A percentile compares a stretch with the other conserved stretches of the same genome.
Evolutionary conservation across 2,113 vertebrate species (phyloP).

Genomic region (Platysteira castanea): DNA sequence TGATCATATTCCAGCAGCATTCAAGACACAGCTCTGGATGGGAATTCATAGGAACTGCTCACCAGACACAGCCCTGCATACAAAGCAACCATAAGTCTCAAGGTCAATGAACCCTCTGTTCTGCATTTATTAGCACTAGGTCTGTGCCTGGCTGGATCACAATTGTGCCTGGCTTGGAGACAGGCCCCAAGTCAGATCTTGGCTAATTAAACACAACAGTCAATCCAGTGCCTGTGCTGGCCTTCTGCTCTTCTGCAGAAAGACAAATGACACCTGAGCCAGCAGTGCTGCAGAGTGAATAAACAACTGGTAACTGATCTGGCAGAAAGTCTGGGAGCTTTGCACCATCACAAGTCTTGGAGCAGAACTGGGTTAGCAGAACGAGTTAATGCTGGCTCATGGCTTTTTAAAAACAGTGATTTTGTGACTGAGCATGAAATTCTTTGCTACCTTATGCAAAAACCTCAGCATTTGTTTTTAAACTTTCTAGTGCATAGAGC

Average conservation of each 20-base stretch:
- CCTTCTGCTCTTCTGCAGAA: background rate
- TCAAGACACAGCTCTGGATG: background rate
- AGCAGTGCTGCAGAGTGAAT: background rate
- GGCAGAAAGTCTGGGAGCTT: background rate
- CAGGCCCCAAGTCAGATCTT: background rate
- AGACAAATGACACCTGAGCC: background rate
- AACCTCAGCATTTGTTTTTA: background rate
- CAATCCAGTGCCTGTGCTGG: background rate
- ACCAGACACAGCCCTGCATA: background rate
- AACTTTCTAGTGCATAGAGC: background rate
- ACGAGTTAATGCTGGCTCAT: fast-evolving
- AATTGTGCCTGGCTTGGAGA: background rate
- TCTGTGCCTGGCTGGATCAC: background rate
- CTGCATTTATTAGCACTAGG: background rate
- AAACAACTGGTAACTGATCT: background rate
- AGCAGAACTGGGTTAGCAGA: background rate
- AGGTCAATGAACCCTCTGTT: background rate
- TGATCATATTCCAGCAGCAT: background rate
- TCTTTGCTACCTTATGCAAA: background rate
- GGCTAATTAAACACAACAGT: background rate
- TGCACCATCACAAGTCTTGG: background rate
- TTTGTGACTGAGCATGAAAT: background rate
- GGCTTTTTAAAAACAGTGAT: background rate
- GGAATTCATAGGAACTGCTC: background rate
- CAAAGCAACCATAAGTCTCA: background rate